Base-by-base conservation (phyloP, 2,113 vertebrate species). In the Phaethornis superciliosus region DNA sequence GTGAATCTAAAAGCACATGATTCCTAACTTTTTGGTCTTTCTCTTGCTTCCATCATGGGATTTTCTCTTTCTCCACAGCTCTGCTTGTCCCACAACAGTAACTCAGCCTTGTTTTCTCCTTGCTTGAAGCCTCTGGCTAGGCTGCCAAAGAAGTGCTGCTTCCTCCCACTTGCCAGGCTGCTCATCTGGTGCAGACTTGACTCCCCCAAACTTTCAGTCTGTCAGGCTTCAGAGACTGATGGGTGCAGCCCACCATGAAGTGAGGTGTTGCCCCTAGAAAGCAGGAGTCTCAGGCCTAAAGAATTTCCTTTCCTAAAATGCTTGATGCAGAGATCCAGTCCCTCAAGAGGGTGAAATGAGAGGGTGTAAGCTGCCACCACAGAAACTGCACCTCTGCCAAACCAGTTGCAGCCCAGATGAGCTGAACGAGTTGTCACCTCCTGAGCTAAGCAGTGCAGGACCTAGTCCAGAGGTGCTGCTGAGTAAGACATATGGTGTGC, bases 351-450 rank as follows among this genome's bases (percentile, higher is more conserved):
- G 9, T 9, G 10, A 67, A 64, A 64, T 4, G 24, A 11, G 32
- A 72, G 12, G 9, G 8, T 51, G 47, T 55, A n/a, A 23, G 4
- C 22, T 71, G 65, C 70, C 54, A n/a, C 63, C 20, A 16, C 1
- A 6, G 79, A 44, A 76, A 26, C 27, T 27, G 9, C 19, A 19
- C 32, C 40, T 54, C 56, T 5, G 2, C 40, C 27, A 72, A 77
- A 64, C 19, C 0, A 0, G 18, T 22, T 55, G 27, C 55, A 68
- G 44, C 15, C 32, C 64, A 26, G 30, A 23, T 70, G 51, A 52
- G 10, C 6, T 2, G 3, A 69, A 44, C 15, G 15, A 33, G 0
- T 1, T 47, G 35, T 46, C 3, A 7, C n/a, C 12, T 68, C 30
- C 54, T 56, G 17, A 68, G 12, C 15, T 46, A 22, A 72, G 7